Conservation (phyloP, 2,797 vertebrate species). For the Coracias cyanogaster region DNA sequence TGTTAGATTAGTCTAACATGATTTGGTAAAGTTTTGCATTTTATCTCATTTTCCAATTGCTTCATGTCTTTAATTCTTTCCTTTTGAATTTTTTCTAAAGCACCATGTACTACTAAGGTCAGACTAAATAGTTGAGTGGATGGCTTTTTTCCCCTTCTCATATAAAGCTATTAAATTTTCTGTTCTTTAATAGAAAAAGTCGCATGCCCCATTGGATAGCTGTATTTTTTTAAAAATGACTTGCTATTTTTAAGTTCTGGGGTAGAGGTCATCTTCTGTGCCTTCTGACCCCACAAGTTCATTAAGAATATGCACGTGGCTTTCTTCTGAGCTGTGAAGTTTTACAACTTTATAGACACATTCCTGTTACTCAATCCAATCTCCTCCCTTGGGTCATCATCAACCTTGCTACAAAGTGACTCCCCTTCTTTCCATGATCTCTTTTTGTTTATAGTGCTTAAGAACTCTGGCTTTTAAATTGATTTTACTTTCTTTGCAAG, state of each 20-base stretch:
- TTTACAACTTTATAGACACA: not conserved
- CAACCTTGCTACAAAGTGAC: not conserved
- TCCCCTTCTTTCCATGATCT: not conserved
- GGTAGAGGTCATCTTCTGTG: not conserved
- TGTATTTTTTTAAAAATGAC: not conserved
- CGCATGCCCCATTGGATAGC: not conserved
- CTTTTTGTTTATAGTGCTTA: not conserved
- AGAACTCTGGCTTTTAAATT: not conserved
- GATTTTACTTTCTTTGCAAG: not conserved
- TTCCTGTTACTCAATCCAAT: not conserved
- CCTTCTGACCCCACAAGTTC: not conserved
- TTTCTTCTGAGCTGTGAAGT: not conserved
- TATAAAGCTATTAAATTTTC: not conserved
- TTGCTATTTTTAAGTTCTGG: not conserved
- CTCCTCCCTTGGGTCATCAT: not conserved
- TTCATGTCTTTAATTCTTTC: not conserved
- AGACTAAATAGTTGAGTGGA: not conserved
- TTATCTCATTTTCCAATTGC: conserved; percentile 10
- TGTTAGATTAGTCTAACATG: not conserved
- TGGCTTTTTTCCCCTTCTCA: not conserved
- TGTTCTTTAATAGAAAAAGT: not conserved
- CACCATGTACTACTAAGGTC: not conserved
- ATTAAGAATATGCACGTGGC: not conserved
- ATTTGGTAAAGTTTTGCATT: not conserved
- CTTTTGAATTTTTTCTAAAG: not conserved